A percentile compares a stretch with the other conserved stretches of the same genome.
phyloP scores from a whole-genome alignment of 2,888 invertebrate species.

The Aphidius colemani region DNA sequence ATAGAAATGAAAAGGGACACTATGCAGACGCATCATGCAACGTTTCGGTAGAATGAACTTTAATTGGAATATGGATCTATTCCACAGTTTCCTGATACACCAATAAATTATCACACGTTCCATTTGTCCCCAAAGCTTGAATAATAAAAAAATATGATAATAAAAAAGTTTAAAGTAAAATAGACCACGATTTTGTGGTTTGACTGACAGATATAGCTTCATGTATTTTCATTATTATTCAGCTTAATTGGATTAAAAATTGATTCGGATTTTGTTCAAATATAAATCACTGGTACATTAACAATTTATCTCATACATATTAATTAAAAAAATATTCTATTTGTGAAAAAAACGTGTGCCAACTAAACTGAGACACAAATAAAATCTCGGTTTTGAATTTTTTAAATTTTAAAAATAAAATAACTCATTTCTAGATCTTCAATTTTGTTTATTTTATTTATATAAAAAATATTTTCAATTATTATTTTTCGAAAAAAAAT shows the following conservation, averaged over 20 bases:
- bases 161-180: constrained; percentile 14
- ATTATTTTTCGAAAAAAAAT: no score
- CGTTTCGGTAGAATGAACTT: constrained; percentile 58
- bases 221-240: constrained; percentile 2
- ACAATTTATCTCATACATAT: no score
- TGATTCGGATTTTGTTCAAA: background rate
- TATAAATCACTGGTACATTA: no score
- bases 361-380: no score
- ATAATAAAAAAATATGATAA: constrained; percentile 20
- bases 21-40: constrained; percentile 34
- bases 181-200: constrained; percentile 12
- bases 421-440: no score
- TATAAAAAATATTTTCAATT: no score
- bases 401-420: no score
- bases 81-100: constrained; percentile 56
- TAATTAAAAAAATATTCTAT: no score
- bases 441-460: no score
- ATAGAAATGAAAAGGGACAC: constrained; percentile 1
- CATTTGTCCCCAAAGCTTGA: constrained; percentile 50
- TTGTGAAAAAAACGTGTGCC: no score
- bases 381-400: no score
- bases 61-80: constrained; percentile 60
- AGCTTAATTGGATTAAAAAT: constrained; percentile 11
- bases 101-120: constrained; percentile 58
- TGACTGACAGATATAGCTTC: constrained; percentile 10